Evolutionary conservation across 1,140 invertebrate species (phyloP).

Genomic region (Cheumatopsyche charites): DNA sequence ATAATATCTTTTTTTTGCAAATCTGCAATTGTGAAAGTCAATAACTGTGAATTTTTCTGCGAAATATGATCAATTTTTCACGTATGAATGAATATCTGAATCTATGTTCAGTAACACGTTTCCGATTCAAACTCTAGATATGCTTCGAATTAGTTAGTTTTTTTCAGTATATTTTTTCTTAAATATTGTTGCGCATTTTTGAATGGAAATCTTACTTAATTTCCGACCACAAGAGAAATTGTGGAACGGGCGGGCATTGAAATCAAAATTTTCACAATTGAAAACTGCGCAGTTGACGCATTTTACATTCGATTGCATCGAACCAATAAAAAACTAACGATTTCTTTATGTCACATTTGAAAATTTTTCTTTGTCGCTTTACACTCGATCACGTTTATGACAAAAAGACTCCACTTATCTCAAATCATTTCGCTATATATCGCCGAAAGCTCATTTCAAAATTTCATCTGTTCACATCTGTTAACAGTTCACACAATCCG

Average conservation of each 20-base stretch:
- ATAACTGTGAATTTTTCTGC: too few species aligned
- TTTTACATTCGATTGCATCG: neutral
- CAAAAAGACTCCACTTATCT: neutral
- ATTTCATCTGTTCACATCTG: neutral
- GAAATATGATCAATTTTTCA: too few species aligned
- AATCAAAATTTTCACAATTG: constrained; percentile 10
- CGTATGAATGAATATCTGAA: too few species aligned
- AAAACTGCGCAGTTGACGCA: neutral
- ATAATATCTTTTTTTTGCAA: too few species aligned
- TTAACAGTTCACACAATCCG: too few species aligned
- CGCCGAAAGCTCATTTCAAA: neutral
- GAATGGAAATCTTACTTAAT: constrained; percentile 20
- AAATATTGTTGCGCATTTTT: too few species aligned
- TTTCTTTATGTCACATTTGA: neutral
- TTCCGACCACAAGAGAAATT: constrained; percentile 18
- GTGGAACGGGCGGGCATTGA: neutral
- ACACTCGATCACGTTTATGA: constrained; percentile 6
- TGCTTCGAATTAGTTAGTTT: too few species aligned
- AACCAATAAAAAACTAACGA: neutral
- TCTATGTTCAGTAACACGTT: too few species aligned
- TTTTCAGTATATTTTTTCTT: too few species aligned
- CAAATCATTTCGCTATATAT: neutral
- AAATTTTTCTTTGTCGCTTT: constrained; percentile 4
- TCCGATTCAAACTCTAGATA: too few species aligned
- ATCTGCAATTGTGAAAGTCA: too few species aligned